Percentiles rank a stretch among this genome's conserved stretches.
phyloP scores from a whole-genome alignment of 37 sponge, comb jelly and placozoan genomes.

The Axinella damicornis region DNA sequence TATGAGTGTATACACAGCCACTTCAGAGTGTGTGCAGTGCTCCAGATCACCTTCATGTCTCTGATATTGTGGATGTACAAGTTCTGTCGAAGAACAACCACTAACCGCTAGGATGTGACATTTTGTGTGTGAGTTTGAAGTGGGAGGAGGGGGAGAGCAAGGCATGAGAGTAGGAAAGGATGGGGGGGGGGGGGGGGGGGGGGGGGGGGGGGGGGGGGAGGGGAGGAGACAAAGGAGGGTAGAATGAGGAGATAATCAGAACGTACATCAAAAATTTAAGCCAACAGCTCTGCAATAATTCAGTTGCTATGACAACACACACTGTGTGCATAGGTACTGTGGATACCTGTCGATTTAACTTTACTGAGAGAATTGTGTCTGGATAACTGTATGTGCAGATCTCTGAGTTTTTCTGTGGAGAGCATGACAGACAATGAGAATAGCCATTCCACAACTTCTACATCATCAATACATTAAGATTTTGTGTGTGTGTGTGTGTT shows the following conservation, averaged over 20 bases:
- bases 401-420: conserved; percentile 91
- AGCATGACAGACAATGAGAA: neutral
- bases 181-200: neutral
- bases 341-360: conserved; percentile 91
- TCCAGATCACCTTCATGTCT: conserved; percentile 94
- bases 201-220: neutral
- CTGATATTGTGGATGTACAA: conserved; percentile 98
- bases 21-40: neutral
- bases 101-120: conserved; percentile 82
- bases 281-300: neutral
- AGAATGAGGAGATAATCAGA: neutral
- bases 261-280: neutral
- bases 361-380: conserved; percentile 93
- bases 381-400: conserved; percentile 99
- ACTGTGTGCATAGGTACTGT: neutral
- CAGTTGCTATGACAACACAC: neutral
- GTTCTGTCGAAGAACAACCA: conserved; percentile 90
- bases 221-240: neutral
- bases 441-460: too few species aligned
- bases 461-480: neutral
- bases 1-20: too few species aligned
- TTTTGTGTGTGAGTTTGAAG: neutral
- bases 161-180: neutral
- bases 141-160: neutral
- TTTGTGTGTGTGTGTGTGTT: too few species aligned